These are phyloP conservation scores for Planiliza haematocheilus DNA, from an alignment of 2,113 vertebrate genomes.

Conservation along the genomic window DNA sequence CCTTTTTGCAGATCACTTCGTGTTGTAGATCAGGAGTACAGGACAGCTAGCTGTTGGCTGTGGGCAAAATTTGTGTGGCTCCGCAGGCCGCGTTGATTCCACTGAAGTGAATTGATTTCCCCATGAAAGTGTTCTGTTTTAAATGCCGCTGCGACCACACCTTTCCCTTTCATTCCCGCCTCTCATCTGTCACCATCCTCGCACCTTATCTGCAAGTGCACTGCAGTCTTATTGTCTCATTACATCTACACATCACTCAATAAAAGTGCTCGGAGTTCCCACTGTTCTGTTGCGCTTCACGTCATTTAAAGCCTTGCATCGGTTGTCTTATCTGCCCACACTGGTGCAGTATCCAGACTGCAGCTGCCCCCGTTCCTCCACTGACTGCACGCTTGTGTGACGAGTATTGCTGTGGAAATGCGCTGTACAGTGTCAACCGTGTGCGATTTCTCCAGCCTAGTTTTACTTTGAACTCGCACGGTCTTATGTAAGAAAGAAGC, in stretches of 20 bases:
- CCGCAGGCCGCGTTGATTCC: not conserved
- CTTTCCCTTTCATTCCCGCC: conserved; percentile 15
- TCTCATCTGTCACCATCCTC: not conserved
- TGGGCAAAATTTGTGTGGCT: too few species aligned
- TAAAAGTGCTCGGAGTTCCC: conserved; percentile 33
- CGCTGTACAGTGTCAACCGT: conserved; percentile 25
- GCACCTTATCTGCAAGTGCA: conserved; percentile 1
- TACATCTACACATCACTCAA: conserved; percentile 22
- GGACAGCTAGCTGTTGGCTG: too few species aligned
- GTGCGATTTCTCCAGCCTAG: conserved; percentile 25
- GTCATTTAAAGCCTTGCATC: conserved; percentile 43
- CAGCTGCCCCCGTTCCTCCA: conserved; percentile 28
- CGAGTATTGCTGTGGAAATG: conserved; percentile 41
- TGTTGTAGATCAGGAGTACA: too few species aligned
- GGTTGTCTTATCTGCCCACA: conserved; percentile 37
- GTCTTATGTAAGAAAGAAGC: conserved; percentile 52
- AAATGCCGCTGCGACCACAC: not conserved
- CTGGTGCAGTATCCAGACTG: conserved; percentile 46
- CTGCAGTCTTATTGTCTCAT: conserved; percentile 24
- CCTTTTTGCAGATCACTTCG: too few species aligned
- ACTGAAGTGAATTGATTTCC: conserved; percentile 1
- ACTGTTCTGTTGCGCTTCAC: conserved; percentile 26
- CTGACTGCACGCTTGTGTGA: conserved; percentile 29
- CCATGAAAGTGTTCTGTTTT: not conserved
- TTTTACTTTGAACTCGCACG: conserved; percentile 33